Base-by-base conservation (phyloP, 92 coral and sea anemone genomes). In the Porites lobata region DNA sequence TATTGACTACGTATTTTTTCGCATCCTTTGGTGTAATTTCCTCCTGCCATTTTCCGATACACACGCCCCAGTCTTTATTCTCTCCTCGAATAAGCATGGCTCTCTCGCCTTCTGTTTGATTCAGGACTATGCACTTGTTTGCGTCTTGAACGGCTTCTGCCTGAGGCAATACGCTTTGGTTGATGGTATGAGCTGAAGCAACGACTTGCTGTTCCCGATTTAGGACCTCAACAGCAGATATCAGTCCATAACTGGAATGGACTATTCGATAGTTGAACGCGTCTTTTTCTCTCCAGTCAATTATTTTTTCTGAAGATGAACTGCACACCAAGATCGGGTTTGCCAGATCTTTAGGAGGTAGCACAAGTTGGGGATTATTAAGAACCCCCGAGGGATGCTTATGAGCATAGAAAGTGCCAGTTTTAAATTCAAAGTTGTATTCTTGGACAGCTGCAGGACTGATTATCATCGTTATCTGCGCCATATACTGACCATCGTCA, bases 1-100 rank as follows among this genome's bases (percentile, higher is more conserved):
- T 57, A 57, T 58, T 65, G 63, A 51, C 72, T 7, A 24, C 59
- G 65, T 77, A 81, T 2, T 77, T n/a, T 58, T 69, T 54, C 2
- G 86, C 83, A 57, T 29, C 38, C 7, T 76, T 56, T 54, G 11
- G 59, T 13, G 14, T 54, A 22, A 66, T 74, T 66, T 64, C 75
- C 24, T 22, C 47, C 80, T 76, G 26, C 93, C 93, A 90, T 56
- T 78, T 90, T 53, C 93, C 92, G 11, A 88, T 65, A 71, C 92
- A 88, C 6, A 88, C 24, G 11, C 83, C 92, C 76, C 70, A 88
- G 66, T 88, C 92, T 12, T 82, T 69, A 6, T 22, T 11, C 19
- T 83, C 84, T 29, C 87, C 84, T 17, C 92, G 87, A 17, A 88
- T 74, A 24, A 88, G 78, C 87, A 88, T 88, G 54, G 88, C 92